Evolutionary conservation across 2,888 invertebrate species (phyloP).

Genomic region (Drosophila diplacantha): DNA sequence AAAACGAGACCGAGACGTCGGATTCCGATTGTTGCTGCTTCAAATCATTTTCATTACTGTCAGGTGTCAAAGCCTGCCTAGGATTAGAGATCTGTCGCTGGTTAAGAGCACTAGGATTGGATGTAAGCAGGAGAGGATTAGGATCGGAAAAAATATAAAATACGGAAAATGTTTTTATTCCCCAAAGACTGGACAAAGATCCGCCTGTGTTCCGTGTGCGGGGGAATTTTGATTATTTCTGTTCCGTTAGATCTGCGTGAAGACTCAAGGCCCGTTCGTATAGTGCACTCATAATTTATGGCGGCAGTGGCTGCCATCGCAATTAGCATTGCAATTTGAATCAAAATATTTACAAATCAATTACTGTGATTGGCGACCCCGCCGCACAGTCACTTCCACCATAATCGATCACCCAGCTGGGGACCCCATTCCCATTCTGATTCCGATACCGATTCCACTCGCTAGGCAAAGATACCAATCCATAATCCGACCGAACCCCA

Average conservation of each 20-base stretch:
- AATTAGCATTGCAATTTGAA: slow-evolving; percentile 57
- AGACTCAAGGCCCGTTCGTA: slow-evolving; percentile 35
- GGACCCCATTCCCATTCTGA: slow-evolving; percentile 3
- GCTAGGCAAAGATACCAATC: slow-evolving; percentile 7
- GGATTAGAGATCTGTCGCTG: neutral
- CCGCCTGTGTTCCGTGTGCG: slow-evolving; percentile 1
- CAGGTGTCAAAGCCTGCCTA: neutral
- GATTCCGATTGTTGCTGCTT: neutral
- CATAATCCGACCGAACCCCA: slow-evolving; percentile 18
- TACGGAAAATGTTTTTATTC: neutral
- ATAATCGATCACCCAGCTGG: slow-evolving; percentile 69
- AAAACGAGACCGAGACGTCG: neutral
- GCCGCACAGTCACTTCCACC: slow-evolving; percentile 56
- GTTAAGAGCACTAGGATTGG: neutral
- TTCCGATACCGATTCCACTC: slow-evolving; percentile 1
- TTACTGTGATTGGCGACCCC: slow-evolving; percentile 60
- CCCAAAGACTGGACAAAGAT: neutral
- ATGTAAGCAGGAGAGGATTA: neutral
- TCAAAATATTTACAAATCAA: slow-evolving; percentile 72
- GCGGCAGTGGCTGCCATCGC: slow-evolving; percentile 43
- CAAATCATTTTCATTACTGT: neutral
- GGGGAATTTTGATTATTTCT: slow-evolving; percentile 25
- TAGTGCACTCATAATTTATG: slow-evolving; percentile 44
- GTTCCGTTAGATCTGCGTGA: slow-evolving; percentile 31
- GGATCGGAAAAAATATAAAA: neutral